Evolutionary conservation across 2,797 vertebrate species (phyloP).

Genomic region (Chrysocyon brachyurus): DNA sequence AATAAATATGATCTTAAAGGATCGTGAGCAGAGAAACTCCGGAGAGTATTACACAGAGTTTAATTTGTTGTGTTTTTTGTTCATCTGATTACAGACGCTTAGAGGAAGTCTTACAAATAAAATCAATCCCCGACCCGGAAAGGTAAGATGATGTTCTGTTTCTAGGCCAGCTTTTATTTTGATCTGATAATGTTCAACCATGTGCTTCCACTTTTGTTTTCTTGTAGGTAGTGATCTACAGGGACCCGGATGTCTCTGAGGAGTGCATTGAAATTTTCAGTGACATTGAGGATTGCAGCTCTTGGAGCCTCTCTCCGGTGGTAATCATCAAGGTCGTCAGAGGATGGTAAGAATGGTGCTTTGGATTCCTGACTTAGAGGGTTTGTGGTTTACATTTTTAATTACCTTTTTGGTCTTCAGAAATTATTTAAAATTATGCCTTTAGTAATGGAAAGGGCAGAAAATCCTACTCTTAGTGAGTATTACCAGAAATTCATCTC

Average conservation of each 20-base stretch:
- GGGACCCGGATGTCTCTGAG: constrained; percentile 89
- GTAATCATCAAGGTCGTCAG: constrained; percentile 93
- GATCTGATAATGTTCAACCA: not conserved
- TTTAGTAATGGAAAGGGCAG: constrained; percentile 23
- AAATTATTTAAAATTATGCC: not conserved
- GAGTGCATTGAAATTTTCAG: constrained; percentile 91
- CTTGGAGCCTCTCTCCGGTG: constrained; percentile 92
- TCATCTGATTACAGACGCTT: constrained; percentile 82
- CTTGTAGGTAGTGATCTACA: constrained; percentile 93
- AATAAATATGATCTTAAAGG: not conserved
- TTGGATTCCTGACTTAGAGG: not conserved
- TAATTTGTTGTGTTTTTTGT: constrained; percentile 77
- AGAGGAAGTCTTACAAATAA: constrained; percentile 87
- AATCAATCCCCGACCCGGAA: constrained; percentile 97
- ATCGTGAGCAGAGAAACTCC: not conserved
- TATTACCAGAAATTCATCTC: not conserved
- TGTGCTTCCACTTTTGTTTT: constrained; percentile 10
- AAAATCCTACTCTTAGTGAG: not conserved
- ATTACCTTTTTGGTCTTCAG: not conserved
- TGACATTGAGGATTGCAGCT: constrained; percentile 92
- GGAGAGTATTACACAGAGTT: not conserved
- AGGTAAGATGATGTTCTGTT: constrained; percentile 89
- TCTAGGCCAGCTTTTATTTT: constrained; percentile 20
- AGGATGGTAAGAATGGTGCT: constrained; percentile 93
- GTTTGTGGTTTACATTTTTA: not conserved